Percentiles rank a stretch among this genome's conserved stretches.
phyloP scores from a whole-genome alignment of 2,797 vertebrate species.

The Macropodus opercularis region DNA sequence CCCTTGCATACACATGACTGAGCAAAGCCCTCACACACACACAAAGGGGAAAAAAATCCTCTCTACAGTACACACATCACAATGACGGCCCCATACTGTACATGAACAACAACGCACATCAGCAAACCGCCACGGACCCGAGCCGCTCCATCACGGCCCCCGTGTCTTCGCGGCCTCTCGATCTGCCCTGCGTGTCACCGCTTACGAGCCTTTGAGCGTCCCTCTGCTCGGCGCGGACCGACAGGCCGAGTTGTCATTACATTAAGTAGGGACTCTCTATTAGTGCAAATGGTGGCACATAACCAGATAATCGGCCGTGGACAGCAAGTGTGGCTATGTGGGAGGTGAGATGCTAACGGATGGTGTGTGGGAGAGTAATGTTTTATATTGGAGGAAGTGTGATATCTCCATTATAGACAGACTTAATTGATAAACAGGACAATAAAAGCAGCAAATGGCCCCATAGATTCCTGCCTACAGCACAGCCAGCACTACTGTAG shows the following conservation, averaged over 20 bases:
- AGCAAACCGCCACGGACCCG: constrained; percentile 65
- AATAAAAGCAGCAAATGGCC: constrained; percentile 70
- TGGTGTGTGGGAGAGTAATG: constrained; percentile 82
- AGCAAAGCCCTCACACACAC: constrained; percentile 47
- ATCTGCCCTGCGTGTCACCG: constrained; percentile 66
- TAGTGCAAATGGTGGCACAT: constrained; percentile 77
- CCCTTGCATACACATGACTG: constrained; percentile 59
- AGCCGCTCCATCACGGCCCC: constrained; percentile 54
- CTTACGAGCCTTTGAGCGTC: constrained; percentile 60
- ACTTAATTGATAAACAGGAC: constrained; percentile 81
- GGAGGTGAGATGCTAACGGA: constrained; percentile 80
- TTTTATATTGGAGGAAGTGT: constrained; percentile 79
- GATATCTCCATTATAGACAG: constrained; percentile 75
- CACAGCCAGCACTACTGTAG: constrained; percentile 44
- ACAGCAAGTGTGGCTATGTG: constrained; percentile 79
- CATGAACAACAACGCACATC: constrained; percentile 64
- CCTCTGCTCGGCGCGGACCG: constrained; percentile 50
- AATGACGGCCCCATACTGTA: constrained; percentile 42
- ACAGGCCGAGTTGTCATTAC: constrained; percentile 70
- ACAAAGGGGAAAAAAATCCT: too few species aligned
- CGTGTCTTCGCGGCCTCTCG: constrained; percentile 56
- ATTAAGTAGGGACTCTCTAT: constrained; percentile 72
- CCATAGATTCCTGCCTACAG: constrained; percentile 61
- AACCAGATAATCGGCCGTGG: constrained; percentile 70
- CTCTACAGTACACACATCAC: constrained; percentile 28